Base-by-base conservation (phyloP, 2,888 invertebrate genomes). In the Ophion obscuratus region DNA sequence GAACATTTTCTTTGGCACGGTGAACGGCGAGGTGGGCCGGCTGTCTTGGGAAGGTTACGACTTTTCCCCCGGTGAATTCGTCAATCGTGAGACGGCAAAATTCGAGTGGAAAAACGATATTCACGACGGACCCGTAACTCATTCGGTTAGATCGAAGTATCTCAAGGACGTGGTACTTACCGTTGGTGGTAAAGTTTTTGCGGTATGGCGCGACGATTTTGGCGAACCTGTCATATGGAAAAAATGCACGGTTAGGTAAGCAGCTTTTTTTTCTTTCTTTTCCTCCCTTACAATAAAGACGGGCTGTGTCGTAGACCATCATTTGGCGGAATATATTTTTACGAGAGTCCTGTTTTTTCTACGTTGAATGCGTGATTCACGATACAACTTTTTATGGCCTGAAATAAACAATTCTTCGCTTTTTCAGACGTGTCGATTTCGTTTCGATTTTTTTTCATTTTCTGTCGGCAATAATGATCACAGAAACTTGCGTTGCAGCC, bases 121-220 rank as follows among this genome's bases (percentile, higher is more conserved):
- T 81, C 97, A 97, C 90, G 97, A 97, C 90, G 97, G 97, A 0
- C 96, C 97, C 0, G 93, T 98, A 66, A 94, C 96, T 0, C 94
- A 95, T 27, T 93, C 96, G 3, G 93, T 95, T 62, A 95, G 96
- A 91, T 97, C 97, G 89, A 96, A 96, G 0, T 95, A 96, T 87
- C 94, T 96, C 81, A 94, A 94, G 44, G 94, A 96, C 83, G 91
- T 97, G 7, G 94, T 97, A 57, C 94, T 97, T 7, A 96, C 97
- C 3, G 95, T 97, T 7, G 98, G 98, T 0, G 97, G 97, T 7
- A 96, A 96, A 93, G 95, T 96, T 79, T 96, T 97, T 91, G 96
- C 97, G 0, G 93, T 97, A 79, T 97, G 97, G 97, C 96, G 95
- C 87, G 96, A 97, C 81, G 95, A 96, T 83, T 95, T 96, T 57